Evolutionary conservation across 1,140 invertebrate species (phyloP).

Genomic region (Antheraea pernyi): DNA sequence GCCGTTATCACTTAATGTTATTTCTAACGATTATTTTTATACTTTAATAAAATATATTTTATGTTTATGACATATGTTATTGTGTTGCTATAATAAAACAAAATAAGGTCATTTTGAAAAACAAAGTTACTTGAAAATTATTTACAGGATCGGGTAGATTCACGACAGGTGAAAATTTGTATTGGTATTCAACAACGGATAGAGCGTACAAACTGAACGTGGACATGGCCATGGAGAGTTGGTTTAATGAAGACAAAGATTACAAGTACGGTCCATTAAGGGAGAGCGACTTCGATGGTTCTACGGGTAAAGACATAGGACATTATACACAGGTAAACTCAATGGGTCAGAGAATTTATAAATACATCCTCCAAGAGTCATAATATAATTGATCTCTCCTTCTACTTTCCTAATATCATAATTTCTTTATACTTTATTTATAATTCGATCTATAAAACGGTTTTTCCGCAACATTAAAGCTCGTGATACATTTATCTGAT

Average conservation of each 20-base stretch:
- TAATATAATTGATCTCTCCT: too few relatives aligned
- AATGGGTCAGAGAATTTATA: not conserved
- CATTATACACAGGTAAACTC: slow-evolving; percentile 59
- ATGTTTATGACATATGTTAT: not conserved
- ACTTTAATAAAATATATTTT: too few relatives aligned
- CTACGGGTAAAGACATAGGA: slow-evolving; percentile 33
- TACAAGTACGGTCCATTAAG: slow-evolving; percentile 40
- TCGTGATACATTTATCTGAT: not conserved
- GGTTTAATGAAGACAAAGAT: slow-evolving; percentile 58
- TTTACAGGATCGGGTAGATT: slow-evolving; percentile 49
- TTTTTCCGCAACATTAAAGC: too few relatives aligned
- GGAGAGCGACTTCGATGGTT: slow-evolving; percentile 27
- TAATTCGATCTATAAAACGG: too few relatives aligned
- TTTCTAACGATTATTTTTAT: too few relatives aligned
- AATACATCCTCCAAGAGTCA: too few relatives aligned
- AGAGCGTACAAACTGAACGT: slow-evolving; percentile 29
- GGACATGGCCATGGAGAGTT: slow-evolving; percentile 32
- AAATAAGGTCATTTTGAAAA: too few relatives aligned
- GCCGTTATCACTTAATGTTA: too few relatives aligned
- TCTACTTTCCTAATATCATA: too few relatives aligned
- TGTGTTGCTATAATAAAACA: not conserved
- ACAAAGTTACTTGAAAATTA: not conserved
- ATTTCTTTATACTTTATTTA: too few relatives aligned
- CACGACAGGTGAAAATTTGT: slow-evolving; percentile 53
- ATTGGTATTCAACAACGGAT: slow-evolving; percentile 36